Base-by-base conservation (phyloP, 2,113 vertebrate genomes). In the Pagrus major region DNA sequence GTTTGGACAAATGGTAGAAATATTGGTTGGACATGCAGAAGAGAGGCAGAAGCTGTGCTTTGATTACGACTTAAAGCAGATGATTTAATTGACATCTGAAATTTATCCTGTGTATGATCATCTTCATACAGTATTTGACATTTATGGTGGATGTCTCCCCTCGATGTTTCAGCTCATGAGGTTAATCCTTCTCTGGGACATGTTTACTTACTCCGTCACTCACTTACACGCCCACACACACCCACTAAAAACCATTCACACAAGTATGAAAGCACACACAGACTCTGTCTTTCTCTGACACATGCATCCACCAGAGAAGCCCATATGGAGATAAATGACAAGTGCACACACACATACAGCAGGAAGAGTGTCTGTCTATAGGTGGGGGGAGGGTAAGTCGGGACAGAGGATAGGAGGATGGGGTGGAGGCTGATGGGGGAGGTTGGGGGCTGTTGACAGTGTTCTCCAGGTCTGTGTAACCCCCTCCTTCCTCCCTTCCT, bases 351-450 rank as follows among this genome's bases (percentile, higher is more conserved):
- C 66, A 73, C 52, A 76, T 37, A 70, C 81, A 84, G 67, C 72
- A 47, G 60, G 74, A 51, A 54, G 42, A 59, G 46, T 35, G 74
- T 70, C 59, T 77, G 76, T 87, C 81, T 82, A 42, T 61, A 66
- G 11, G 55, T 89, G 91, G 90, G 88, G 88, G 92, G 91, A 92
- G 86, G 93, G 87, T 44, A 60, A 46, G 49, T 4, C 46, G 37
- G 65, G 74, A 78, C 54, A 63, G 61, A 60, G 58, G 56, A 76
- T 60, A 31, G 56, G 61, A 60, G 71, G 59, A 58, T 80, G 59
- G 68, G 77, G 66, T 78, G 76, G 84, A 71, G 80, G 81, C 70
- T 88, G 84, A 74, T 78, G 86, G 73, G 78, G 85, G 66, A 72
- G 73, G 73, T 85, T 83, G 78, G 49, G 77, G 63, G 46, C 49